These are phyloP conservation scores for Hypercompe scribonia DNA, from an alignment of 2,888 invertebrate genomes.

Conservation along the genomic window DNA sequence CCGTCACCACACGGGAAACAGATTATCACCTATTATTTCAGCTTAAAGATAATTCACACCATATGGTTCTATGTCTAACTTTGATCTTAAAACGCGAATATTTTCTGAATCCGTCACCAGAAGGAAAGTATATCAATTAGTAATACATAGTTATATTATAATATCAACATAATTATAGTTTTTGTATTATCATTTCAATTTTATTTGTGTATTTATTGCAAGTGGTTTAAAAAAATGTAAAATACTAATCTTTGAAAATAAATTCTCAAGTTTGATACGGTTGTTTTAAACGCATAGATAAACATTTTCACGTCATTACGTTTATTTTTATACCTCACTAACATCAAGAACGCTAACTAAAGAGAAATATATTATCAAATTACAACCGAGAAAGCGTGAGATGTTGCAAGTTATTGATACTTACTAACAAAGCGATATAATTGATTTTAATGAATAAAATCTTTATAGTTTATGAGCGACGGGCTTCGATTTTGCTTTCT, in stretches of 20 bases:
- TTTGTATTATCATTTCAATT: too few species aligned
- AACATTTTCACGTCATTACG: background rate
- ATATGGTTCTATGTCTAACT: too few species aligned
- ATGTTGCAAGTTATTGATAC: constrained; percentile 1
- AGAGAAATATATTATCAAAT: background rate
- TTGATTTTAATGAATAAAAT: constrained; percentile 1
- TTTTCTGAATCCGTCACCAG: too few species aligned
- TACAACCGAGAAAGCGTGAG: background rate
- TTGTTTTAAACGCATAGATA: background rate
- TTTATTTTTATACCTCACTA: background rate
- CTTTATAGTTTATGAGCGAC: background rate
- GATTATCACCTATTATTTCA: too few species aligned
- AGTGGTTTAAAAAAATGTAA: too few species aligned
- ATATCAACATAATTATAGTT: too few species aligned
- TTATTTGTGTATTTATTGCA: too few species aligned
- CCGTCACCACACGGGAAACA: too few species aligned
- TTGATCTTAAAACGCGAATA: too few species aligned
- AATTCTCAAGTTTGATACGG: background rate
- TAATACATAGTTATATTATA: too few species aligned
- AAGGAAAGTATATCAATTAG: too few species aligned
- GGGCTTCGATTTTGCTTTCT: background rate
- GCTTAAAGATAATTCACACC: too few species aligned
- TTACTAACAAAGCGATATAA: constrained; percentile 4
- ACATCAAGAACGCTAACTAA: background rate
- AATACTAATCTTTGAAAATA: background rate